These are phyloP conservation scores for Drosophila sucinea DNA, from an alignment of 1,140 invertebrate genomes.

Conservation along the genomic window DNA sequence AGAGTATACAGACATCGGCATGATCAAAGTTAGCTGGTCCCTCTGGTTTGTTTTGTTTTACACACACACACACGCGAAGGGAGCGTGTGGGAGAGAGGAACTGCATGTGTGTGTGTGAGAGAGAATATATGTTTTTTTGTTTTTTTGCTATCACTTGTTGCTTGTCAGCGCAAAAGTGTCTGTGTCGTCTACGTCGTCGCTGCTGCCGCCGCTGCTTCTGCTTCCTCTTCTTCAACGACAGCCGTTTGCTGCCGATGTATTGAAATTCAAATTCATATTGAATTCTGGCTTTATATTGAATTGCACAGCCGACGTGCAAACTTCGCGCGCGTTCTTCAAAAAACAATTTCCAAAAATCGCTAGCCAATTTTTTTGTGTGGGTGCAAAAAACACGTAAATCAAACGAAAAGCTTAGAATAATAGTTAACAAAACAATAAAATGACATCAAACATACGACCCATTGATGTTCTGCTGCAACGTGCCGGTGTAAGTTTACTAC, in stretches of 20 bases:
- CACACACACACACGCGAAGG: conserved; percentile 12
- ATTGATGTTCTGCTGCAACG: conserved; percentile 78
- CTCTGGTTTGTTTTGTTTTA: conserved; percentile 49
- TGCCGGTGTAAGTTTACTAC: conserved; percentile 73
- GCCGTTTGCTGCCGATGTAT: conserved; percentile 44
- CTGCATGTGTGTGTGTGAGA: neutral
- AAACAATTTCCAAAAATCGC: conserved; percentile 25
- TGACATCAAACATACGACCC: conserved; percentile 70
- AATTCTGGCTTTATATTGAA: conserved; percentile 73
- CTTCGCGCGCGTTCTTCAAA: conserved; percentile 46
- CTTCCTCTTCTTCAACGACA: no score
- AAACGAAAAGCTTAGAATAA: neutral
- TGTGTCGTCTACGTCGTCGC: conserved; percentile 15
- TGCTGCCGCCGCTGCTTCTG: conserved; percentile 22
- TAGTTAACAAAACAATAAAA: conserved; percentile 35
- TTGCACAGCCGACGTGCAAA: conserved; percentile 69
- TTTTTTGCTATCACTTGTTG: conserved; percentile 70
- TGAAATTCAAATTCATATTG: conserved; percentile 77
- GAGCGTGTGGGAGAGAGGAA: neutral
- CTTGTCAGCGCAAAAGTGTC: conserved; percentile 28
- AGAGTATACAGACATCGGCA: no score
- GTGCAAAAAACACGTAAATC: conserved; percentile 4
- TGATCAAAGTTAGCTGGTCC: no score
- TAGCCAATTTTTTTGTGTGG: conserved; percentile 15
- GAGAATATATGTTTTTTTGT: conserved; percentile 19